phyloP scores from a whole-genome alignment of 2,888 invertebrate genomes.

The Cantharis rufa region DNA sequence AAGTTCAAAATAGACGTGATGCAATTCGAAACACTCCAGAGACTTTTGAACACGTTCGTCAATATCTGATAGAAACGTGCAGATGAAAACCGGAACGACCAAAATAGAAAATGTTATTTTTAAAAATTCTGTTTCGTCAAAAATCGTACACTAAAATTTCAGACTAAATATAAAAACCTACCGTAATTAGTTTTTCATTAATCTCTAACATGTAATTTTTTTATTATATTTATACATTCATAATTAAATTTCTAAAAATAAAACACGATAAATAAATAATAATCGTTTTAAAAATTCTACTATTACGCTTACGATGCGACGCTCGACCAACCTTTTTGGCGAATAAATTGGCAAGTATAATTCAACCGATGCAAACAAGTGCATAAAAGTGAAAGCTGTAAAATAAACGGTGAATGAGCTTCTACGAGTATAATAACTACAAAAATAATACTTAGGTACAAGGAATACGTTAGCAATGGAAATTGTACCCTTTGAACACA shows the following conservation, averaged over 20 bases:
- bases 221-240: not conserved
- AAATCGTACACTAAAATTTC: not conserved
- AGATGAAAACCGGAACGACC: not conserved
- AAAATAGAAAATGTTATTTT: slow-evolving; percentile 1
- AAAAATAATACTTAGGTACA: not conserved
- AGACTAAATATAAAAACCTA: not conserved
- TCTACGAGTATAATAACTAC: not conserved
- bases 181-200: not conserved
- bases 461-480: no score
- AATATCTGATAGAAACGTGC: not conserved
- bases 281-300: not conserved
- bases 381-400: slow-evolving; percentile 1
- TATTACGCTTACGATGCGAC: not conserved
- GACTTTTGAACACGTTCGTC: slow-evolving; percentile 2
- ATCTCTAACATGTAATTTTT: not conserved
- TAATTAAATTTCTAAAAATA: not conserved
- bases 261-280: not conserved
- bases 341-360: not conserved
- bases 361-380: not conserved
- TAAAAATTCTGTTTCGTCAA: not conserved
- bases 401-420: slow-evolving; percentile 1
- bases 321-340: not conserved
- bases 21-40: slow-evolving; percentile 1
- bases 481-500: no score
- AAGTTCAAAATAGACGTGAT: slow-evolving; percentile 2